Percentiles rank a stretch among this genome's conserved stretches.
Evolutionary conservation across 2,888 invertebrate genomes (phyloP).

Genomic region (Augiades crinisus): DNA sequence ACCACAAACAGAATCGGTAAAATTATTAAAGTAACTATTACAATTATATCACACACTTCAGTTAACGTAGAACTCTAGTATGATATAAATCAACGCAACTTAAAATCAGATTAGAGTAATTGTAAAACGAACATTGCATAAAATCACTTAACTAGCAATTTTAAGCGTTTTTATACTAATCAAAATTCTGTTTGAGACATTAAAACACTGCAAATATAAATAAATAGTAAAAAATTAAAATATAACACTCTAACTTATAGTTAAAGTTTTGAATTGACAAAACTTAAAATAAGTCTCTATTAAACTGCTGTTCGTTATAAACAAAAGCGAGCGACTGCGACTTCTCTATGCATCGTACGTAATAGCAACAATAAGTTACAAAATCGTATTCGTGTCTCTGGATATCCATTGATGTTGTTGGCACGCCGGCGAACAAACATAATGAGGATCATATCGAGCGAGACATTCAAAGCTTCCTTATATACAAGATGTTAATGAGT

Average conservation of each 20-base stretch:
- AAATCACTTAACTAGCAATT: conserved; percentile 55
- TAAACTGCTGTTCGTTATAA: conserved; percentile 53
- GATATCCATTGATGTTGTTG: conserved; percentile 69
- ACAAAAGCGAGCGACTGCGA: conserved; percentile 48
- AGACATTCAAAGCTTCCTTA: conserved; percentile 54
- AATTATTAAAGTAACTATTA: conserved; percentile 47
- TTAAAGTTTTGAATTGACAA: conserved; percentile 79
- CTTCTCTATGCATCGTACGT: conserved; percentile 38
- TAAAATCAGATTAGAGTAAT: conserved; percentile 44
- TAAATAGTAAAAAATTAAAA: conserved; percentile 70
- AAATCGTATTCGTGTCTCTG: conserved; percentile 41
- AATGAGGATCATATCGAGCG: conserved; percentile 66
- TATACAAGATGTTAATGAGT: conserved; percentile 52
- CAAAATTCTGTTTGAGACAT: conserved; percentile 60
- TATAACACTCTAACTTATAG: conserved; percentile 78
- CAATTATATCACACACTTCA: conserved; percentile 72
- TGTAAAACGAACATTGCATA: conserved; percentile 48
- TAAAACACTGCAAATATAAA: conserved; percentile 60
- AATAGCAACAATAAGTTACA: conserved; percentile 13
- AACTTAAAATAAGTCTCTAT: conserved; percentile 79
- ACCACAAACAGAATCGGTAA: conserved; percentile 66
- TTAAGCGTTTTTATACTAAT: conserved; percentile 48
- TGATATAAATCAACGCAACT: conserved; percentile 46
- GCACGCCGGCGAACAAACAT: conserved; percentile 67
- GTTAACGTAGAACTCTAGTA: conserved; percentile 60